These are phyloP conservation scores for Nesogale talazaci DNA, from an alignment of 2,113 vertebrate genomes.

Conservation along the genomic window DNA sequence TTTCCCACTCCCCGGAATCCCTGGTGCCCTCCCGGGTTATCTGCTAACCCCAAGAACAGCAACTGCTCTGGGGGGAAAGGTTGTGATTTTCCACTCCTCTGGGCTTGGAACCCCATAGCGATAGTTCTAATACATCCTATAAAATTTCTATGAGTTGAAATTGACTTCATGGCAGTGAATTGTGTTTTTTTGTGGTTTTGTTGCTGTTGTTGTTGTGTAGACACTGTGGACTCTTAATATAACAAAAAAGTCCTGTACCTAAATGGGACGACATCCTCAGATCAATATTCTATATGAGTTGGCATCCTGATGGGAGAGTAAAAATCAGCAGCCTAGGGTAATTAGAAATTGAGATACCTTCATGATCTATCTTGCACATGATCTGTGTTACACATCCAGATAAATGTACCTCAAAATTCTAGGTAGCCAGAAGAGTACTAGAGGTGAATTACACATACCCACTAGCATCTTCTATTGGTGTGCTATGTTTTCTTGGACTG, in stretches of 20 bases:
- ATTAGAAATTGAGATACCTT: neutral
- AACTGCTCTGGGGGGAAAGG: too few relatives aligned
- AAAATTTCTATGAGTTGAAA: too few relatives aligned
- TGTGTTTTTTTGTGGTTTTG: too few relatives aligned
- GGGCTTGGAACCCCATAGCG: too few relatives aligned
- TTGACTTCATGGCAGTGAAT: too few relatives aligned
- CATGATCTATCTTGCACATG: neutral
- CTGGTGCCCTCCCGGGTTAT: too few relatives aligned
- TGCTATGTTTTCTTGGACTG: neutral
- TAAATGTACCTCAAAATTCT: neutral
- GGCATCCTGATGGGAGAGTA: neutral
- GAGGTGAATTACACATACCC: neutral
- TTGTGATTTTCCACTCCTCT: too few relatives aligned
- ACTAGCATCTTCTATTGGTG: neutral
- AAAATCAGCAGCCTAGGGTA: neutral
- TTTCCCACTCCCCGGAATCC: too few relatives aligned
- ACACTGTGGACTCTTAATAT: neutral
- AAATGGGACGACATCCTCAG: neutral
- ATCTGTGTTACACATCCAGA: neutral
- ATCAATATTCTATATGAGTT: neutral
- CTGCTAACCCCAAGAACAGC: too few relatives aligned
- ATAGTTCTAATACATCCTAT: too few relatives aligned
- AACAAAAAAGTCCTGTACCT: neutral
- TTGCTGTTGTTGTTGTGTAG: too few relatives aligned
- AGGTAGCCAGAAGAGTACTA: neutral